phyloP scores from a whole-genome alignment of 2,888 invertebrate genomes.

The Eilema caniola region DNA sequence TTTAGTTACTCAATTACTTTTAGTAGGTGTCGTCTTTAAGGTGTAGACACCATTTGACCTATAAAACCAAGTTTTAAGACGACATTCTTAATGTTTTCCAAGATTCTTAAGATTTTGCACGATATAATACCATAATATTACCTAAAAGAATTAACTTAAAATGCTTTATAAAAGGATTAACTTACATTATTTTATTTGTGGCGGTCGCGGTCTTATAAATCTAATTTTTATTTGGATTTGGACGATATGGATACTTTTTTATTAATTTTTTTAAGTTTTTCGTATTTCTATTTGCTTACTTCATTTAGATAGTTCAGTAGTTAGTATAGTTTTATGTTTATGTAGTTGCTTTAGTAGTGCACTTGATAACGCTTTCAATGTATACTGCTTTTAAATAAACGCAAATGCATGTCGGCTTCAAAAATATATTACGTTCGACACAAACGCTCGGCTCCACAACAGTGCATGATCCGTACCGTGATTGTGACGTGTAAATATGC shows the following conservation, averaged over 20 bases:
- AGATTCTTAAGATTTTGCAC: background rate
- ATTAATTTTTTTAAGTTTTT: conserved; percentile 16
- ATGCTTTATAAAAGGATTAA: background rate
- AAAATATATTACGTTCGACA: conserved; percentile 46
- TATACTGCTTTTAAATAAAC: conserved; percentile 54
- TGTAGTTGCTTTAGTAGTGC: conserved; percentile 58
- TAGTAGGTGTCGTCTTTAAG: background rate
- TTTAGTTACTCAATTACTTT: background rate
- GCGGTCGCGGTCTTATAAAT: background rate
- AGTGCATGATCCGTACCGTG: conserved; percentile 69
- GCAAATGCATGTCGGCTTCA: conserved; percentile 63
- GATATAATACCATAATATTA: background rate
- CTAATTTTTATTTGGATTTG: background rate
- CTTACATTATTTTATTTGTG: background rate
- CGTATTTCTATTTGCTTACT: conserved; percentile 8
- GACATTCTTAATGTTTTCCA: background rate
- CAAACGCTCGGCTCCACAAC: conserved; percentile 61
- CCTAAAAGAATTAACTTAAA: background rate
- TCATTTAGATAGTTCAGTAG: conserved; percentile 28
- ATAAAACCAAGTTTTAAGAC: background rate
- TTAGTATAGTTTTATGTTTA: conserved; percentile 49
- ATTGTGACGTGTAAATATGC: conserved; percentile 73
- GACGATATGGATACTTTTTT: conserved; percentile 13
- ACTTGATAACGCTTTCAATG: conserved; percentile 62
- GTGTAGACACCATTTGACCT: too few species aligned